Percentiles rank a stretch among this genome's conserved stretches.
Evolutionary conservation across 2,797 vertebrate species (phyloP).

Genomic region (Hydrolagus colliei): DNA sequence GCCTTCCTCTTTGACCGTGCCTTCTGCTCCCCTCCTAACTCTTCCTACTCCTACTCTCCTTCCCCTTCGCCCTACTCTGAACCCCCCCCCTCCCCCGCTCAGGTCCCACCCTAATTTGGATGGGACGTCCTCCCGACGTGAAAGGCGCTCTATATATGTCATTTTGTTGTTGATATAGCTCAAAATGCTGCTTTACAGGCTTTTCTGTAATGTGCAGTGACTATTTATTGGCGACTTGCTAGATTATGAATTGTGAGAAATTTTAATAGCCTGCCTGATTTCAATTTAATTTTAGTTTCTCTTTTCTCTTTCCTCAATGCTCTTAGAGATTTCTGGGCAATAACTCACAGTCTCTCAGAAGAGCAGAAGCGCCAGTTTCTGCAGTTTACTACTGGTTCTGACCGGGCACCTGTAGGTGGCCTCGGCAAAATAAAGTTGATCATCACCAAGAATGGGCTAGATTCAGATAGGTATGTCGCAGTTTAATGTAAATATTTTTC

Average conservation of each 20-base stretch:
- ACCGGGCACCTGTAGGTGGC: slow-evolving; percentile 94
- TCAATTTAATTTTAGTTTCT: background rate
- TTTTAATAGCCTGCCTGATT: background rate
- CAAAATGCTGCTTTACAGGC: too few relatives aligned
- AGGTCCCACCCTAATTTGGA: too few relatives aligned
- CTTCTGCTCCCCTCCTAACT: too few relatives aligned
- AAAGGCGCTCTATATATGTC: too few relatives aligned
- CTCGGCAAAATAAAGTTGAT: slow-evolving; percentile 97
- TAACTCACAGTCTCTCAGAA: slow-evolving; percentile 82
- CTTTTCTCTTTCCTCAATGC: slow-evolving; percentile 5
- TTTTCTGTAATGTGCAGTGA: too few relatives aligned
- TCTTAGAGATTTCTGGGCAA: slow-evolving; percentile 90
- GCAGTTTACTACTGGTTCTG: slow-evolving; percentile 94
- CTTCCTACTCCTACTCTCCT: too few relatives aligned
- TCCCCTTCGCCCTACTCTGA: too few relatives aligned
- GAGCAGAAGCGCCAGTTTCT: slow-evolving; percentile 93
- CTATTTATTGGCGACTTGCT: too few relatives aligned
- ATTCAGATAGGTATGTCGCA: slow-evolving; percentile 77
- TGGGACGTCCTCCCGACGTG: too few relatives aligned
- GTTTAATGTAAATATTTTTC: background rate
- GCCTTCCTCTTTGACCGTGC: too few relatives aligned
- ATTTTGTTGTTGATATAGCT: too few relatives aligned
- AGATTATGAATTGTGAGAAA: background rate
- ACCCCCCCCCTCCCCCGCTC: too few relatives aligned
- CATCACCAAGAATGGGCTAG: slow-evolving; percentile 93